Conservation (phyloP, 2,888 invertebrate species). For the Scaptomyza reducta region DNA sequence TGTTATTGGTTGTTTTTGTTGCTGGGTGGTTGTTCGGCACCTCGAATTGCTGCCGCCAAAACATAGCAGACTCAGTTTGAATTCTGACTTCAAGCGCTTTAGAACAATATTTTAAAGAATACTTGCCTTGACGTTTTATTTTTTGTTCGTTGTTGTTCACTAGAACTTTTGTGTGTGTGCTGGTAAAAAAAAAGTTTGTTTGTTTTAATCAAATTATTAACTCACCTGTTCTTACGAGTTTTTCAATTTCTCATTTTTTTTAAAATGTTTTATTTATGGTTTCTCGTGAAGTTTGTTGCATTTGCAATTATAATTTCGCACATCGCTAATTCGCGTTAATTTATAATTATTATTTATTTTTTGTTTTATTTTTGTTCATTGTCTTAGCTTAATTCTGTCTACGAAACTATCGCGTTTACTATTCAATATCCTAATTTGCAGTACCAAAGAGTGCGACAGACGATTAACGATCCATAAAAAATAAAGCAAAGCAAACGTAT, state of each 20-base stretch:
- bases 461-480: conserved; percentile 25
- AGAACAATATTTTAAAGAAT: conserved; percentile 60
- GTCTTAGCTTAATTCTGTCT: background rate
- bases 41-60: conserved; percentile 60
- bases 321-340: conserved; percentile 18
- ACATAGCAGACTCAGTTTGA: conserved; percentile 81
- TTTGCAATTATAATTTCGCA: conserved; percentile 51
- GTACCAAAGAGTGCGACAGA: conserved; percentile 5
- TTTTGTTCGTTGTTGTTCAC: conserved; percentile 8
- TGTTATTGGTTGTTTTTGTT: conserved; percentile 8
- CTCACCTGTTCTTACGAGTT: background rate
- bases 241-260: background rate
- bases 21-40: conserved; percentile 33
- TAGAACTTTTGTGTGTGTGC: conserved; percentile 6
- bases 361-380: background rate
- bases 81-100: conserved; percentile 81
- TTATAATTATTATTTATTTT: conserved; percentile 6
- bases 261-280: background rate
- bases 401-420: no score
- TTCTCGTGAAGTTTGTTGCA: conserved; percentile 15
- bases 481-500: conserved; percentile 12
- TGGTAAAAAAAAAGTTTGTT: conserved; percentile 13
- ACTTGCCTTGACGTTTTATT: conserved; percentile 7
- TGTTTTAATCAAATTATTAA: conserved; percentile 17
- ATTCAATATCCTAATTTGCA: conserved; percentile 12